Conservation (phyloP, 1,140 invertebrate species). For the Brachionus calyciflorus region DNA sequence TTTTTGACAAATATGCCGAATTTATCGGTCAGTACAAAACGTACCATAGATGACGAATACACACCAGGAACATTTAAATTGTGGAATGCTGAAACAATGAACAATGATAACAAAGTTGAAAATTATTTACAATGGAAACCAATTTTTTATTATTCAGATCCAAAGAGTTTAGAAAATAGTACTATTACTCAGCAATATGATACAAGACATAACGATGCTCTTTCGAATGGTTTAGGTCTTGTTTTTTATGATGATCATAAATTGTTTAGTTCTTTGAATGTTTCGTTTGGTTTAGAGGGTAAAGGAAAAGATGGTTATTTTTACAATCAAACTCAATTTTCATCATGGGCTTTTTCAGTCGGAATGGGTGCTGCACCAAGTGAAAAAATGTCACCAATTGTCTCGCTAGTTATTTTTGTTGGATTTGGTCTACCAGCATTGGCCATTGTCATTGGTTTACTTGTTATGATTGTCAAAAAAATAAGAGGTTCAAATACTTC, state of each 20-base stretch:
- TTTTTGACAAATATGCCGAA: background rate
- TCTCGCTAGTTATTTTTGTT: conserved; percentile 39
- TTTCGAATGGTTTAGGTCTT: background rate
- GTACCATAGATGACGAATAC: conserved; percentile 43
- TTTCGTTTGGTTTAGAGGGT: conserved; percentile 39
- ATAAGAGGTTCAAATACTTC: background rate
- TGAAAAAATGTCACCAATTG: conserved; percentile 34
- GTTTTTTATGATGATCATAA: conserved; percentile 1
- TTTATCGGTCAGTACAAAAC: background rate
- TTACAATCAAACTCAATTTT: conserved; percentile 28
- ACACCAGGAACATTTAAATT: conserved; percentile 37
- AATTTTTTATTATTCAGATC: conserved; percentile 38
- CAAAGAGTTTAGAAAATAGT: conserved; percentile 36
- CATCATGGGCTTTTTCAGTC: conserved; percentile 42
- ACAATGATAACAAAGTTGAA: background rate
- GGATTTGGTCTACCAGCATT: conserved; percentile 40
- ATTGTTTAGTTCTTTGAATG: conserved; percentile 20
- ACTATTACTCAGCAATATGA: conserved; percentile 44
- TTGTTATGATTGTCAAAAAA: conserved; percentile 44
- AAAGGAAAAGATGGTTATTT: conserved; percentile 25
- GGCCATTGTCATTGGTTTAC: conserved; percentile 22
- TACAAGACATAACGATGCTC: background rate
- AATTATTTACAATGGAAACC: conserved; percentile 45
- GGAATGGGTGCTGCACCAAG: conserved; percentile 32
- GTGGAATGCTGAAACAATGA: conserved; percentile 9